phyloP scores from a whole-genome alignment of 2,797 vertebrate species.

The Hypotaenidia okinawae region DNA sequence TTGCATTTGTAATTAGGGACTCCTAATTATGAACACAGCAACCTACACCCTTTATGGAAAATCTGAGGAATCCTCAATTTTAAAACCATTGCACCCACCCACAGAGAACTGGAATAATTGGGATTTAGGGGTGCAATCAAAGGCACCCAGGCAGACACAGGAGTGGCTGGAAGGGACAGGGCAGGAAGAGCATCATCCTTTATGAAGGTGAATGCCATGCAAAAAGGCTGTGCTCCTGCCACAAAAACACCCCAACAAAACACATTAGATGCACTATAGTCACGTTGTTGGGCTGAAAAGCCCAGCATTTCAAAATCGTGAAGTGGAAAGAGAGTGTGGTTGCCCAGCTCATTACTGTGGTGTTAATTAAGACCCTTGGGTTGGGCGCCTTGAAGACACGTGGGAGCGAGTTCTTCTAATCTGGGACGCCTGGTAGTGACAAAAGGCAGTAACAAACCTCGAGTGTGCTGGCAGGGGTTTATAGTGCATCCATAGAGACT shows the following conservation, averaged over 20 bases:
- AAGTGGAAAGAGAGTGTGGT: neutral
- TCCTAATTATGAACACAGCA: neutral
- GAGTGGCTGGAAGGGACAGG: neutral
- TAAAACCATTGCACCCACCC: neutral
- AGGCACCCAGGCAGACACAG: accelerated
- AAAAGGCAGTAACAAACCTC: neutral
- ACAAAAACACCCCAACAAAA: neutral
- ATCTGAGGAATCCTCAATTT: neutral
- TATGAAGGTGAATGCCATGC: neutral
- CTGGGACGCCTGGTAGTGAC: neutral
- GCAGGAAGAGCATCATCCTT: neutral
- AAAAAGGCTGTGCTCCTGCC: neutral
- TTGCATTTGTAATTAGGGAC: neutral
- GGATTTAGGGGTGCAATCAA: neutral
- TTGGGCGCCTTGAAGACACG: neutral
- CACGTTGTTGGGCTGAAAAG: neutral
- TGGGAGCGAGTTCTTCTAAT: neutral
- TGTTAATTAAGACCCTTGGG: neutral
- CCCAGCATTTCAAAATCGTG: neutral
- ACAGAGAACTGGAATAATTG: neutral
- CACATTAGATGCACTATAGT: neutral
- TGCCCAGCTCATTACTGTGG: neutral
- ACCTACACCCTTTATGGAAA: neutral
- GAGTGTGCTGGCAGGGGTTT: neutral
- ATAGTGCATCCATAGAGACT: neutral